Evolutionary conservation across 1,140 invertebrate species (phyloP), one percentile per base, ranked within the genome.

Genomic region (Drosophila sp.): DNA sequence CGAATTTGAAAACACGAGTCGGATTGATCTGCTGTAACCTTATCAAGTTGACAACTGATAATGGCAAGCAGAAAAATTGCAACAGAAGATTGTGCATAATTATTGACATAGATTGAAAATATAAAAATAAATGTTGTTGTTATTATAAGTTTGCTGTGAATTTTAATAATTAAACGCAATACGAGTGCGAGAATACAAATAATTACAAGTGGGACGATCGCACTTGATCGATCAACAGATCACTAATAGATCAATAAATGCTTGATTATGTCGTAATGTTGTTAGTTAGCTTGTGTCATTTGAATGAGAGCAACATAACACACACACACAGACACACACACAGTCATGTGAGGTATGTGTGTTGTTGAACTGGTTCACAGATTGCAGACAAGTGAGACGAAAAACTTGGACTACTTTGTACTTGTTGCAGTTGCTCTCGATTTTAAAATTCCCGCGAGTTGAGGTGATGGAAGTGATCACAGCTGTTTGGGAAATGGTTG

Each of bases 161-260:
- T 21, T 36, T 32, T 56, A 40, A 27, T 16, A 18, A 8, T 43
- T 43, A 36, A 36, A 53, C 14, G 13, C 14, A 53, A 16, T 13
- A 18, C 7, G 27, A 51, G 21, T 13, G n/a, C 7, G 27, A 51
- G 45, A 4, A 11, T 25, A 9, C 6, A 58, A 14, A 36, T 58
- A 41, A 43, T 43, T 25, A 38, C 29, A 70, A 61, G 25, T 69
- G 36, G 65, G 38, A 27, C 57, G 56, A 67, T 59, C 25, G 27
- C 40, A 27, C 34, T 16, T 13, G 65, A 69, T 65, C 11, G 61
- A 63, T 56, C 6, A 29, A 38, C 27, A 53, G 34, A 38, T 46
- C 41, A 34, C 25, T 34, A 48, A 65, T 58, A 51, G 57, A 72
- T 72, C 69, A 72, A 65, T 72, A 51, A 72, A 56, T 57, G 41